Evolutionary conservation across 2,888 invertebrate species (phyloP), one percentile per base, ranked within the genome.

Genomic region (Julus scandinavius): DNA sequence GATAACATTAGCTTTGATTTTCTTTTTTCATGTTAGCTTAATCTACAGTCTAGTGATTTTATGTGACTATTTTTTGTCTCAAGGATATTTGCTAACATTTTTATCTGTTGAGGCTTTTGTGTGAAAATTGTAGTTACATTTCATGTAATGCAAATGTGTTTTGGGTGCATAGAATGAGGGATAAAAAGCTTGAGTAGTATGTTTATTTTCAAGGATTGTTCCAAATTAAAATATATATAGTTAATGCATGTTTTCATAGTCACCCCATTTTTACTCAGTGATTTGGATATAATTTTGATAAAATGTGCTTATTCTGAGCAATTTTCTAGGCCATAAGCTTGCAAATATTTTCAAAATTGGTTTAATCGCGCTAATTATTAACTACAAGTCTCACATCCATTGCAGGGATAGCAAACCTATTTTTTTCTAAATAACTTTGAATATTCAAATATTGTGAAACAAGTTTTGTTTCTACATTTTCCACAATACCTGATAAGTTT

Each of bases 1-100:
- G 63, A 80, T 80, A 72, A n/a, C 15, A 80, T 9, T 80, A 80
- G 80, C 11, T 29, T 80, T 80, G 38, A 72, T 20, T 72, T 80
- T 11, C 15, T 38, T 80, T 13, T 13, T 80, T 38, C 80, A 38
- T 11, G 20, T 38, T 2, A 45, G 6, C 63, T 20, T 72, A 54
- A 15, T 15, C 9, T 54, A 13, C 20, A 38, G 13, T 80, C 13
- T 80, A 80, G 80, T 80, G 80, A 29, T 9, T 80, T 80, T 80
- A 29, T 54, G 54, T 54, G 9, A 11, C 54, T 54, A 11, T 13
- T 5, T 15, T 13, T 29, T 80, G 80, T 80, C 80, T 80, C 2
- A 13, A 38, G 38, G 38, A 80, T 13, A 38, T 80, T 80, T 80
- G 80, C 80, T 80, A 29, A 9, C 38, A 72, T 72, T 80, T 38